Conservation (phyloP, 2,888 invertebrate species). For the Alloplasta piceator region DNA sequence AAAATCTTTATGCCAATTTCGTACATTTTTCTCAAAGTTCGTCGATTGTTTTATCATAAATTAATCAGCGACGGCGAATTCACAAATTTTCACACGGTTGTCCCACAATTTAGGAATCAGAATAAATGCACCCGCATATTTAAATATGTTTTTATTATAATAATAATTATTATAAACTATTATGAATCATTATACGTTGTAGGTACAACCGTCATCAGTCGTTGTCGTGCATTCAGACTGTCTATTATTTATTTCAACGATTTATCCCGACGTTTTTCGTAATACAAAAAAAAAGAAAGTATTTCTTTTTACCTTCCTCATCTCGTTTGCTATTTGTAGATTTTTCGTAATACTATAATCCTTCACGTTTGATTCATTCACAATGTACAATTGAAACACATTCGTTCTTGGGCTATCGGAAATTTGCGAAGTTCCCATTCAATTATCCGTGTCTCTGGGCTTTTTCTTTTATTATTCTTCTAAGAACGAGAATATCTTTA, state of each 20-base stretch:
- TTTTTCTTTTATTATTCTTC: neutral
- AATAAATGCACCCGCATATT: constrained; percentile 41
- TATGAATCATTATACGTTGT: constrained; percentile 71
- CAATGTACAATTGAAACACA: constrained; percentile 67
- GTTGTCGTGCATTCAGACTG: constrained; percentile 70
- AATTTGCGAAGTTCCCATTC: constrained; percentile 16
- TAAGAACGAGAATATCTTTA: no score
- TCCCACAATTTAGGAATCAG: neutral
- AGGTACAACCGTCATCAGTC: constrained; percentile 77
- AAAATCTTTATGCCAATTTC: neutral
- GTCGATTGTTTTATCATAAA: neutral
- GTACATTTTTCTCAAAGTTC: neutral
- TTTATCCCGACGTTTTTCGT: constrained; percentile 66
- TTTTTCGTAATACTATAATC: constrained; percentile 73
- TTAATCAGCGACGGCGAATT: neutral
- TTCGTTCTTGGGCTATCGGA: constrained; percentile 23
- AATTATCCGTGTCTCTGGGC: neutral
- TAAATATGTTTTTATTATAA: constrained; percentile 60
- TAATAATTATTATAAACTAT: constrained; percentile 60
- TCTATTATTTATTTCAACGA: constrained; percentile 70
- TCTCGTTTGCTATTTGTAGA: constrained; percentile 61
- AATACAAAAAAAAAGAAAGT: constrained; percentile 68
- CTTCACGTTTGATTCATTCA: constrained; percentile 58
- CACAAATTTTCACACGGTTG: neutral
- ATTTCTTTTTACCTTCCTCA: constrained; percentile 21